These are phyloP conservation scores for Epinotia ramella DNA, from an alignment of 2,888 invertebrate species.

Conservation along the genomic window DNA sequence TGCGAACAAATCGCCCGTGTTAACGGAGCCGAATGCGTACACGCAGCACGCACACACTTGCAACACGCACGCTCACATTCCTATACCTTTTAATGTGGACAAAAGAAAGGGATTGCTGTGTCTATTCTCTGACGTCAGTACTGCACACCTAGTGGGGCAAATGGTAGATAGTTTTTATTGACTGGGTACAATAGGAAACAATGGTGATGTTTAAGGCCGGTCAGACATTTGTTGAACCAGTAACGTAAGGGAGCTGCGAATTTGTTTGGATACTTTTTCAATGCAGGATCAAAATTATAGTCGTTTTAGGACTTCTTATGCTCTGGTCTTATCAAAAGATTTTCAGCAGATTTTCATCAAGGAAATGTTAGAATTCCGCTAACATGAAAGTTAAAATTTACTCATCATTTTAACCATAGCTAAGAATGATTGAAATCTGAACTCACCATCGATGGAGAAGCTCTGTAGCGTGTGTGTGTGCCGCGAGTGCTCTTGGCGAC, in stretches of 20 bases:
- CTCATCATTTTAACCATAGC: too few species aligned
- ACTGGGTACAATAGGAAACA: conserved; percentile 21
- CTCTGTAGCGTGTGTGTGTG: conserved; percentile 72
- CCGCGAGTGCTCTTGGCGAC: conserved; percentile 78
- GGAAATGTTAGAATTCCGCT: neutral
- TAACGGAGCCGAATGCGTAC: conserved; percentile 58
- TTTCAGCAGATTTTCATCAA: neutral
- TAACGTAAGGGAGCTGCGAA: neutral
- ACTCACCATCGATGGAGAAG: conserved; percentile 80
- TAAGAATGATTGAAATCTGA: neutral
- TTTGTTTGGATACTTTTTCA: neutral
- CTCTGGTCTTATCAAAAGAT: conserved; percentile 6
- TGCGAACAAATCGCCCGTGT: conserved; percentile 33
- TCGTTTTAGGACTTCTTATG: neutral
- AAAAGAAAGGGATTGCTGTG: conserved; percentile 82
- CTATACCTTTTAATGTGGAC: conserved; percentile 83
- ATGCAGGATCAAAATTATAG: neutral
- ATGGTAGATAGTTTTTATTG: conserved; percentile 74
- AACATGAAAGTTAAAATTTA: too few species aligned
- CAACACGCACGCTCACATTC: conserved; percentile 81
- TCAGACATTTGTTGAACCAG: conserved; percentile 9
- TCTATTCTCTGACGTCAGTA: conserved; percentile 84
- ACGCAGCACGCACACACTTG: conserved; percentile 74
- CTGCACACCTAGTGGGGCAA: conserved; percentile 83
- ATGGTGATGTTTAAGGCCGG: neutral